phyloP scores from a whole-genome alignment of 2,888 invertebrate genomes.

The Leptinotarsa juncta region DNA sequence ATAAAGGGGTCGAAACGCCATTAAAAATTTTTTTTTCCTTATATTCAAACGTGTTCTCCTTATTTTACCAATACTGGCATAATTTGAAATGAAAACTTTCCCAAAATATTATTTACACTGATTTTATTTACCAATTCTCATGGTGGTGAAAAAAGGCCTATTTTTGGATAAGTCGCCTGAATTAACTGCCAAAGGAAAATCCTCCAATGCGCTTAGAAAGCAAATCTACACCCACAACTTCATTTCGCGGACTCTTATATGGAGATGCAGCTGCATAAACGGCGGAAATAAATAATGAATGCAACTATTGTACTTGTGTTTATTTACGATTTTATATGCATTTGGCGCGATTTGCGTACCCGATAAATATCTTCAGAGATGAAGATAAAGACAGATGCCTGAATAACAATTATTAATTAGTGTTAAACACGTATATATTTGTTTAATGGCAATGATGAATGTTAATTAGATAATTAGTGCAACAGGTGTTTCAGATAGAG shows the following conservation, averaged over 20 bases:
- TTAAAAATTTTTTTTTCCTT: too few relatives aligned
- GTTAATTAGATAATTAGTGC: slow-evolving; percentile 16
- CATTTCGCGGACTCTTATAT: background rate
- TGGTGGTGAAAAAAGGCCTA: too few relatives aligned
- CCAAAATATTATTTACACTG: too few relatives aligned
- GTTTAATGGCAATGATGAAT: slow-evolving; percentile 19
- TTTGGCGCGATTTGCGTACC: slow-evolving; percentile 5
- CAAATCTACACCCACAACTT: background rate
- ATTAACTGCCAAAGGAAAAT: too few relatives aligned
- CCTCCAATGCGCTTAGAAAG: background rate
- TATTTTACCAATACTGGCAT: too few relatives aligned
- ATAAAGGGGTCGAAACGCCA: too few relatives aligned
- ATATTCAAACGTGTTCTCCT: too few relatives aligned
- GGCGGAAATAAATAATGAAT: slow-evolving; percentile 5
- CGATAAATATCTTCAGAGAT: slow-evolving; percentile 15
- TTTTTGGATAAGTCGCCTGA: too few relatives aligned
- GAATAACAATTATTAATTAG: slow-evolving; percentile 18
- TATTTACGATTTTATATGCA: slow-evolving; percentile 13
- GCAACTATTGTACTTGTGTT: slow-evolving; percentile 5
- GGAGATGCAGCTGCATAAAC: background rate
- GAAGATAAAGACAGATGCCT: background rate
- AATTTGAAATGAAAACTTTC: too few relatives aligned
- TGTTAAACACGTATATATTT: slow-evolving; percentile 16
- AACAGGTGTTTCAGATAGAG: slow-evolving; percentile 17
- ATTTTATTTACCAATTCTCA: too few relatives aligned